Percentiles rank a stretch among this genome's conserved stretches.
Evolutionary conservation across 1,140 invertebrate genomes (phyloP).

Genomic region (Phocides pigmalion): DNA sequence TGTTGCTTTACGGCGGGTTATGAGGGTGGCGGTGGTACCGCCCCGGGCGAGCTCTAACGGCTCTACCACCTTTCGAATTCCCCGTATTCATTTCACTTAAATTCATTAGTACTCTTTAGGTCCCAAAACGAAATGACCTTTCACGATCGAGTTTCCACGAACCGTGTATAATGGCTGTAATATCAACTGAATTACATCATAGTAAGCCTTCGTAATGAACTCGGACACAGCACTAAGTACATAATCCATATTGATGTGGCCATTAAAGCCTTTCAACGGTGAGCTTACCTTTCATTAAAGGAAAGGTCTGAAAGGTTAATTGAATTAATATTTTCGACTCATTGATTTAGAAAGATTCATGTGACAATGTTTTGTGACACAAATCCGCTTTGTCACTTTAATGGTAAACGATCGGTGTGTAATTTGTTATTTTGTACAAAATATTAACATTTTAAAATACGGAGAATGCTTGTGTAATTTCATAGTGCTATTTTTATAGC

Average conservation of each 20-base stretch:
- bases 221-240: conserved; percentile 46
- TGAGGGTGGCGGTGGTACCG: too few relatives aligned
- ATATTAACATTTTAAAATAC: too few relatives aligned
- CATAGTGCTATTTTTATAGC: too few relatives aligned
- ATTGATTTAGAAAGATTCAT: conserved; percentile 65
- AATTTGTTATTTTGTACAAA: not conserved
- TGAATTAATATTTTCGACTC: conserved; percentile 63
- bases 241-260: conserved; percentile 66
- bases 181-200: conserved; percentile 47
- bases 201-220: conserved; percentile 55
- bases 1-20: too few relatives aligned
- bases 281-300: conserved; percentile 60
- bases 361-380: not conserved
- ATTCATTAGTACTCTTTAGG: not conserved
- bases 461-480: too few relatives aligned
- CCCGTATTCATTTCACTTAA: not conserved
- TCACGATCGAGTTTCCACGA: not conserved
- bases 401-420: not conserved
- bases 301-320: conserved; percentile 52
- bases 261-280: conserved; percentile 63
- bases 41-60: too few relatives aligned
- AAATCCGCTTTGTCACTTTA: conserved; percentile 13
- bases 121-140: not conserved
- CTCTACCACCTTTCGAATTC: too few relatives aligned
- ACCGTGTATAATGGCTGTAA: conserved; percentile 2